A percentile compares a stretch with the other conserved stretches of the same genome.
Evolutionary conservation across 2,113 vertebrate species (phyloP).

Genomic region (Microcebus murinus): DNA sequence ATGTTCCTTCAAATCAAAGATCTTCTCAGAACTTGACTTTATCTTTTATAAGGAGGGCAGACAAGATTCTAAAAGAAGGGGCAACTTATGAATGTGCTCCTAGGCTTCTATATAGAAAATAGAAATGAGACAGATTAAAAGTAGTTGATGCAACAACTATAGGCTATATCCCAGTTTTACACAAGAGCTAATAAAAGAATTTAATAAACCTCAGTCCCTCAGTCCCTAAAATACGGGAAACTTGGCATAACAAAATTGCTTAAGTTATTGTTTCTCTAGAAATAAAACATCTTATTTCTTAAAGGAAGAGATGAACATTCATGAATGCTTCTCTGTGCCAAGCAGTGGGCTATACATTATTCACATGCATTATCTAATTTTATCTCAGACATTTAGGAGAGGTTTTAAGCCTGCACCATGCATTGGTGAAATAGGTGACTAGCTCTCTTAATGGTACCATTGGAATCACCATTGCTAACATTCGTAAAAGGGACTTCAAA

Average conservation of each 20-base stretch:
- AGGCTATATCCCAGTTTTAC: neutral
- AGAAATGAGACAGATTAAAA: neutral
- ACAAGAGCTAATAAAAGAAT: neutral
- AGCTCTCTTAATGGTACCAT: neutral
- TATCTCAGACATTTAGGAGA: neutral
- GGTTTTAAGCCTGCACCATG: neutral
- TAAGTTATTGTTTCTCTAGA: neutral
- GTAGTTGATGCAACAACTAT: neutral
- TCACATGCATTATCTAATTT: neutral
- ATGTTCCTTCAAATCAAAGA: neutral
- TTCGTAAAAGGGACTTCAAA: neutral
- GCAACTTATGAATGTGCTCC: neutral
- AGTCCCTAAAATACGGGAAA: neutral
- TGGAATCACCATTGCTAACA: neutral
- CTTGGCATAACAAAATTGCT: neutral
- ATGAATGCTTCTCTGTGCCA: neutral
- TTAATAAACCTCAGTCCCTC: neutral
- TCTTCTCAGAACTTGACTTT: slow-evolving; percentile 43
- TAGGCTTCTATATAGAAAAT: neutral
- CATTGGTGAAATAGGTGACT: neutral
- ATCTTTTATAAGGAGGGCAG: neutral
- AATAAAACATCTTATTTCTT: neutral
- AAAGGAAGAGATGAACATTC: neutral
- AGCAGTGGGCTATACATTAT: neutral
- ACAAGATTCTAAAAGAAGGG: neutral